Evolutionary conservation across 2,797 vertebrate species (phyloP), one percentile per base, ranked within the genome.

Genomic region (Kryptolebias ocellatus): DNA sequence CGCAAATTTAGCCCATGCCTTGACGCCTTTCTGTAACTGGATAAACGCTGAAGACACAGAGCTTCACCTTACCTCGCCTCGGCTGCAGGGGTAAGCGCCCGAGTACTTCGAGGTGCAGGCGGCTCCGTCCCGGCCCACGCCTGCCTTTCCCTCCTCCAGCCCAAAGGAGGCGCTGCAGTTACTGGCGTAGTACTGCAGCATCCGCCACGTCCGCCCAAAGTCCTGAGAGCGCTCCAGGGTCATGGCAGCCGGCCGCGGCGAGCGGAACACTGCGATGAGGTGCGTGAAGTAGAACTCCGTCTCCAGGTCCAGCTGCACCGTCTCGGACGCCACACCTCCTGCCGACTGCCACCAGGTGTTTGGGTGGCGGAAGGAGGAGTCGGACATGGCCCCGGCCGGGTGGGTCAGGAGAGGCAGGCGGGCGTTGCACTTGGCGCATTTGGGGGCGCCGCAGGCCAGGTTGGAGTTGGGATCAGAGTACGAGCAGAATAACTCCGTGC

Each of bases 341-440:
- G 96, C 94, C 0, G 98, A 98, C 89, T 98, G 98, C 98, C 98
- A 99, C 98, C 98, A 99, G 0, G 96, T 98, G 76, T 94, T 92
- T 2, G 98, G 98, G 74, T 94, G 93, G 34, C 92, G 94, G 92
- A 99, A 99, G 2, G 97, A 94, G 0, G 98, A 99, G 88, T 99
- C 98, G 0, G 95, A 96, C 98, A 99, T 98, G 82, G 95, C 94
- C 0, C 93, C 84, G 0, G 98, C 87, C 18, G 92, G 93, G 81
- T 98, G 98, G 53, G 96, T 92, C 69, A 94, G 92, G 53, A 90
- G 94, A 0, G 92, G 83, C 0, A 95, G 92, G 18, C 87, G 92
- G 0, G 89, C 83, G 1, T 95, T 96, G 87, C 98, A 99, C 64
- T 94, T 95, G 76, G 90, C 85, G 11, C 96, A 98, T 16, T 74